Base-by-base conservation (phyloP, 1,140 invertebrate genomes). In the Protaetia brevitarsis region DNA sequence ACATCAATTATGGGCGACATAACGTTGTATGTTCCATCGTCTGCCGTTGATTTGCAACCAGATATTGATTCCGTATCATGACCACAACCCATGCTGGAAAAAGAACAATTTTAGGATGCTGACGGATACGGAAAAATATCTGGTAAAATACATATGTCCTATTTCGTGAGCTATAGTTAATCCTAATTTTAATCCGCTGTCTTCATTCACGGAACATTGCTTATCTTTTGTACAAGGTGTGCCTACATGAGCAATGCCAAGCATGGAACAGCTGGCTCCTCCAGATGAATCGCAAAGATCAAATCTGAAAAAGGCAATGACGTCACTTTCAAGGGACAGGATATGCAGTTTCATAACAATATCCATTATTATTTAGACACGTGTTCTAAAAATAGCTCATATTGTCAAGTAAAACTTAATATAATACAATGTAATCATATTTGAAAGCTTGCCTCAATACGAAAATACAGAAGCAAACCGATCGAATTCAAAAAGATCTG, bases 161-260 rank as follows among this genome's bases (percentile, higher is more conserved):
- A 91, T 78, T 80, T 90, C 89, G 73, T 91, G 89, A 27, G 88
- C 84, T 6, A 90, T 80, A 1, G 87, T 88, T 69, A 88, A 84
- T 13, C 87, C 87, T 7, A 89, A 74, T n/a, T 84, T 76, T 1
- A 91, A 79, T 2, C 89, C 89, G 13, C 79, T 82, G 72, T 91
- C 88, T 76, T 89, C 85, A 72, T 87, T 88, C 60, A 91, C 85
- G 60, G 82, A 85, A 69, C 88, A 89, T 23, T 83, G 82, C 36
- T 85, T 80, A 6, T 84, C 72, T 1, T 82, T 79, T 65, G 87
- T 83, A 74, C 89, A 90, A 71, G 88, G 86, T 1, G 85, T 83
- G 1, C 83, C 85, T 11, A 89, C 82, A 69, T 86, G 86, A 5
- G 88, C 87, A 36, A 90, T 73, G 6, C 89, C 89, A 65, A 89